Evolutionary conservation across 2,113 vertebrate species (phyloP).

Genomic region (Coregonus clupeaformis): DNA sequence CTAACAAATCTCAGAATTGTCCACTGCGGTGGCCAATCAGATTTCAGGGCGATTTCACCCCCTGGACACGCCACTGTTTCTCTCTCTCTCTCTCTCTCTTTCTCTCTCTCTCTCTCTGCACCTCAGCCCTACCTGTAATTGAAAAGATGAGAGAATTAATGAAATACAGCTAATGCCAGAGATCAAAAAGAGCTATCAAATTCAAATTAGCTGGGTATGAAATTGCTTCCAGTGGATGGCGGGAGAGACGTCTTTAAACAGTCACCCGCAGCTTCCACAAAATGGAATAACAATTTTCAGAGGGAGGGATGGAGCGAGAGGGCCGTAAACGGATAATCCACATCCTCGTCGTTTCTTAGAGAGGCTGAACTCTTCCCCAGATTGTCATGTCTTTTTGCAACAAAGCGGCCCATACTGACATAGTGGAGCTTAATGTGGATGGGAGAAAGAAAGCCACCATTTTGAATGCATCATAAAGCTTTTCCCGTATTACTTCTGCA

Average conservation of each 20-base stretch:
- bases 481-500: not conserved
- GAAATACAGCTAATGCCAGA: constrained; percentile 58
- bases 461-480: not conserved
- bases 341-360: not conserved
- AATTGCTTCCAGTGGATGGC: constrained; percentile 50
- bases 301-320: not conserved
- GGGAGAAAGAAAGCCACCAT: not conserved
- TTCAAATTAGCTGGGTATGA: constrained; percentile 59
- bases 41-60: no score
- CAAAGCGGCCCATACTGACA: not conserved
- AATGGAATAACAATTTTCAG: constrained; percentile 33
- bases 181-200: constrained; percentile 60
- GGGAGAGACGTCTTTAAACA: constrained; percentile 36
- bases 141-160: constrained; percentile 62
- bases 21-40: no score
- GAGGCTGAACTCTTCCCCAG: not conserved
- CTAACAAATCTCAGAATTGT: no score
- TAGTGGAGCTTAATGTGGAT: not conserved
- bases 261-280: constrained; percentile 41
- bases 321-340: constrained; percentile 1
- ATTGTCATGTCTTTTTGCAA: not conserved
- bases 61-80: not conserved
- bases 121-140: constrained; percentile 51
- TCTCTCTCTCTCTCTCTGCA: not conserved
- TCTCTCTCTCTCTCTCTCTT: not conserved